Conservation (phyloP, 2,113 vertebrate species). For the Siphamia tubifer region DNA sequence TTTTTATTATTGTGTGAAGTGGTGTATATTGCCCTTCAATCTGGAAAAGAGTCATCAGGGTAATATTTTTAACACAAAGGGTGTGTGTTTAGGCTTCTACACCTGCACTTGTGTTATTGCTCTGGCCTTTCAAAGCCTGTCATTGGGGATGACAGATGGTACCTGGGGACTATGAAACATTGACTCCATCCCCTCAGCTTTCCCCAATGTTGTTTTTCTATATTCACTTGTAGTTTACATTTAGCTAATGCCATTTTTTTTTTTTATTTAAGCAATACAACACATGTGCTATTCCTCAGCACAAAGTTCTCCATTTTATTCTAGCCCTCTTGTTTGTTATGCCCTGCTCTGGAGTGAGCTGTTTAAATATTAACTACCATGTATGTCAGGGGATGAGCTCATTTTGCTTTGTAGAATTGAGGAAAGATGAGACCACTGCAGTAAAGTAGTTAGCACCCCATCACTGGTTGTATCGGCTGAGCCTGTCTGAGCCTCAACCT, state of each 20-base stretch:
- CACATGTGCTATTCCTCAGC: neutral
- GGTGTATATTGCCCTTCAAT: too few species aligned
- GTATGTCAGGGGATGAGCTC: slow-evolving; percentile 49
- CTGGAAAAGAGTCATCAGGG: too few species aligned
- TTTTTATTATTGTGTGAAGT: too few species aligned
- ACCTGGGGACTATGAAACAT: slow-evolving; percentile 8
- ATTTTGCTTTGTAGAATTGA: slow-evolving; percentile 28
- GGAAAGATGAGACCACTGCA: slow-evolving; percentile 63
- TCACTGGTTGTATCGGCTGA: neutral
- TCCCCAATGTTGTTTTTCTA: neutral
- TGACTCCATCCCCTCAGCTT: slow-evolving; percentile 18
- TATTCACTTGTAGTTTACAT: slow-evolving; percentile 18
- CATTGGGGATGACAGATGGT: slow-evolving; percentile 45
- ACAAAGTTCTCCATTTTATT: neutral
- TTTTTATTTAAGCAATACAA: slow-evolving; percentile 6
- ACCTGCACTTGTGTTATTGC: slow-evolving; percentile 4
- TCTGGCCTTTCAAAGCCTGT: slow-evolving; percentile 30
- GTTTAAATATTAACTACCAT: slow-evolving; percentile 70
- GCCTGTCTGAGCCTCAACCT: neutral
- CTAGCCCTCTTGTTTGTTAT: slow-evolving; percentile 26
- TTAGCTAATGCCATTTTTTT: neutral
- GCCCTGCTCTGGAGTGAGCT: slow-evolving; percentile 23
- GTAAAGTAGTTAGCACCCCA: slow-evolving; percentile 18
- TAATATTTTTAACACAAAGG: neutral
- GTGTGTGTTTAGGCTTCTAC: slow-evolving; percentile 5